phyloP scores from a whole-genome alignment of 2,113 vertebrate species.

The Cheirogaleus medius region DNA sequence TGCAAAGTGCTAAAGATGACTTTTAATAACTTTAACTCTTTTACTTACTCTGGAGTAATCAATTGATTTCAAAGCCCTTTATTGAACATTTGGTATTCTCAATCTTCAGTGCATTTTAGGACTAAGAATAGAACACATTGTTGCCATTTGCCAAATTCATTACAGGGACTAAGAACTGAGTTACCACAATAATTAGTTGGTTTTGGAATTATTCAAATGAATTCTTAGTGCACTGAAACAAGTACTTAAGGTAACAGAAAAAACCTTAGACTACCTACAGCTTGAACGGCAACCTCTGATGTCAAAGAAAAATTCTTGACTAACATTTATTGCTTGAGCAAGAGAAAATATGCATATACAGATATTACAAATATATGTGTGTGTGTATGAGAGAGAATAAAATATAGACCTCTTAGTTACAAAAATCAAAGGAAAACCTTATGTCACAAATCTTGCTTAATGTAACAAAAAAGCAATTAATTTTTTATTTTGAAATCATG shows the following conservation, averaged over 20 bases:
- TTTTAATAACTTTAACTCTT: not conserved
- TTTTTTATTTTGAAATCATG: slow-evolving; percentile 73
- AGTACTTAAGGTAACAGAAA: not conserved
- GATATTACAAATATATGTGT: not conserved
- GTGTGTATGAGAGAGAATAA: not conserved
- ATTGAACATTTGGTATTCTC: not conserved
- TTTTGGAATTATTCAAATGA: not conserved
- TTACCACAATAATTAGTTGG: not conserved
- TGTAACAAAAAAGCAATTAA: slow-evolving; percentile 8
- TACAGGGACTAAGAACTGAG: not conserved
- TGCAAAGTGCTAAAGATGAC: not conserved
- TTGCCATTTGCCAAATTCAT: not conserved
- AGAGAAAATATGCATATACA: not conserved
- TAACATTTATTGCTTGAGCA: not conserved
- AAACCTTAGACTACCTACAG: not conserved
- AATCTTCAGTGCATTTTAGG: not conserved
- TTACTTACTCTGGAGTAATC: not conserved
- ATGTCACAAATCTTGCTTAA: not conserved
- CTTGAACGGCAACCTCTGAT: not conserved
- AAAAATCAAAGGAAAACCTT: not conserved
- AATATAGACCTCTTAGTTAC: not conserved
- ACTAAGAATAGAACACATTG: not conserved
- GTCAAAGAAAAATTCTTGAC: not conserved
- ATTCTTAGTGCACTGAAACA: not conserved
- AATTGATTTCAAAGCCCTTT: not conserved